Evolutionary conservation across 37 sponge, comb jelly and placozoan genomes (phyloP), one percentile per base, ranked within the genome.

Genomic region (Agelas oroides): DNA sequence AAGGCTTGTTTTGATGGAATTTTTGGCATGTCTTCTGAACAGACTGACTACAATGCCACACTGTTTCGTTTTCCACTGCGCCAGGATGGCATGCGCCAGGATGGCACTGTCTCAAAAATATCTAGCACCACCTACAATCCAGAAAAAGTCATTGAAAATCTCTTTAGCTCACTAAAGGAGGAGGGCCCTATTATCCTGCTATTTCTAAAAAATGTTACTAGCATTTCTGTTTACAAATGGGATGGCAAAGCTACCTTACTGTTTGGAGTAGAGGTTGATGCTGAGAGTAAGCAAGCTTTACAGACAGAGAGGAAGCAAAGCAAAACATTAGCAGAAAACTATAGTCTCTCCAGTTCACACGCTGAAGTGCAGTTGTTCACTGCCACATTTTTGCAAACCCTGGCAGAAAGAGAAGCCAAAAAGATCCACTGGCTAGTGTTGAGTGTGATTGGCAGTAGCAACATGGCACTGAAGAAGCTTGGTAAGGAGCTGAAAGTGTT

Each of bases 41-140:
- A 54, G 27, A 34, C 21, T 1, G 1, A 38, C 39, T 91, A 91
- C 79, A 25, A 81, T 52, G 90, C 77, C 56, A 90, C 94, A 56
- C 59, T 93, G 38, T 93, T 93, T 62, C 86, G 94, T 21, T 93
- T 93, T 71, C 94, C 94, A n/a, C 65, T 93, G 13, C 82, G 94
- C 25, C 59, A 78, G 31, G n/a, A n/a, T n/a, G n/a, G n/a, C n/a
- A n/a, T 93, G 13, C 82, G 94, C 25, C 59, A 78, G 31, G 46
- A 24, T 1, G 32, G 73, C 63, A 37, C 70, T 59, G 24, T n/a
- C 5, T 91, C 91, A 0, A 76, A 80, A 53, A 91, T 91, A 24
- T 68, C 83, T 24, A 41, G 37, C 19, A 65, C 27, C 60, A 2
- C 23, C 0, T 77, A 82, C 62, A 59, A 82, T 31, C 36, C 66